Percentiles rank a stretch among this genome's conserved stretches.
phyloP scores from a whole-genome alignment of 1,140 invertebrate genomes.

The Brachionus plicatilis region DNA sequence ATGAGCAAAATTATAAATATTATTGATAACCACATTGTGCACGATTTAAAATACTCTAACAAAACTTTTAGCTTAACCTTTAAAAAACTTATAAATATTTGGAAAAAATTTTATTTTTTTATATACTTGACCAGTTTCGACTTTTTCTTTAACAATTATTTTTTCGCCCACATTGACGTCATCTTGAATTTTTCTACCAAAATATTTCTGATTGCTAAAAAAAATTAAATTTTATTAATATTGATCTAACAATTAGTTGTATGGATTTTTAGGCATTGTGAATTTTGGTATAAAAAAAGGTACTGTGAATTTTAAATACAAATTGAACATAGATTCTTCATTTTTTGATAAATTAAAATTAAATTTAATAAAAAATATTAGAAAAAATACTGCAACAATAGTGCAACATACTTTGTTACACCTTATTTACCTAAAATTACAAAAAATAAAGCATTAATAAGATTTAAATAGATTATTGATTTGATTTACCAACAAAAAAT shows the following conservation, averaged over 20 bases:
- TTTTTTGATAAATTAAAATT: no score
- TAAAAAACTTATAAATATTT: not conserved
- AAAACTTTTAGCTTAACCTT: conserved; percentile 26
- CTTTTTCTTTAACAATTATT: conserved; percentile 39
- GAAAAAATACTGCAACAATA: no score
- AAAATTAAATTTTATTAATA: not conserved
- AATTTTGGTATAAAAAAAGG: no score
- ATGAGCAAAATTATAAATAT: not conserved
- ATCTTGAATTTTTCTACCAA: not conserved
- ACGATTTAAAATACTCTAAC: conserved; percentile 28
- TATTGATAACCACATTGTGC: not conserved
- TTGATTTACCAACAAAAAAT: no score
- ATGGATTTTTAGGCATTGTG: not conserved
- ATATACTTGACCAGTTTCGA: conserved; percentile 6
- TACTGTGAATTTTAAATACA: no score
- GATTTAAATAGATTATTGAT: no score
- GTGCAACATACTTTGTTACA: no score
- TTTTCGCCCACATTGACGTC: not conserved
- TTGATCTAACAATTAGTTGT: not conserved
- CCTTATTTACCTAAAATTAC: no score
- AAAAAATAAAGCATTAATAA: no score
- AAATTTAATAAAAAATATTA: no score
- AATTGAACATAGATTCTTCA: no score
- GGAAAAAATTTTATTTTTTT: not conserved
- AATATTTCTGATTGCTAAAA: not conserved